Evolutionary conservation across 2,113 vertebrate genomes (phyloP).

Genomic region (Plestiodon gilberti): DNA sequence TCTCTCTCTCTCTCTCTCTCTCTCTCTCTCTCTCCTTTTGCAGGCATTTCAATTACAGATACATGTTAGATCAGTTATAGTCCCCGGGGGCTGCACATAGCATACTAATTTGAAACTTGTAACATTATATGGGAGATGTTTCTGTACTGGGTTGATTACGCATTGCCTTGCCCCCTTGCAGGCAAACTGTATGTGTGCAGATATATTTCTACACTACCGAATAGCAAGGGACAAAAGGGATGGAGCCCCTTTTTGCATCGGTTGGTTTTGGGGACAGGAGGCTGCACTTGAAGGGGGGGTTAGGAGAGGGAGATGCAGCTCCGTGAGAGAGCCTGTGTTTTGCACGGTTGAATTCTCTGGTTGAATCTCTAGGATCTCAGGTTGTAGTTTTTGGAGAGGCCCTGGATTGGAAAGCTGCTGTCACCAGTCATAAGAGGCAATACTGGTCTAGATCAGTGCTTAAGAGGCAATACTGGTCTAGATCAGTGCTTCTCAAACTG

Average conservation of each 20-base stretch:
- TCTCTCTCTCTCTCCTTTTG: neutral
- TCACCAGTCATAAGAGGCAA: neutral
- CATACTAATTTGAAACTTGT: constrained; percentile 39
- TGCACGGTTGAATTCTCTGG: too few relatives aligned
- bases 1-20: neutral
- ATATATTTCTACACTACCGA: neutral
- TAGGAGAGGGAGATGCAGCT: too few relatives aligned
- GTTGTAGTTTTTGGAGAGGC: neutral
- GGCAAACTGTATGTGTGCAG: neutral
- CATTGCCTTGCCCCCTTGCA: neutral
- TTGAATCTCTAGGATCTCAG: too few relatives aligned
- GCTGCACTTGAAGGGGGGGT: neutral
- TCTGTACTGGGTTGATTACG: constrained; percentile 17
- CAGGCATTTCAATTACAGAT: constrained; percentile 43
- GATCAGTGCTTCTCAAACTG: too few relatives aligned
- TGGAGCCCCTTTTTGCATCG: neutral
- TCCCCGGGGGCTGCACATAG: constrained; percentile 16
- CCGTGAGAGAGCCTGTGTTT: too few relatives aligned
- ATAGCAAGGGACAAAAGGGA: neutral
- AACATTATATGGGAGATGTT: neutral
- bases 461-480: too few relatives aligned
- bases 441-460: too few relatives aligned
- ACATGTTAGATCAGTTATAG: constrained; percentile 35
- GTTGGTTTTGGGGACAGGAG: neutral
- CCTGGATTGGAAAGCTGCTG: neutral